A percentile compares a stretch with the other conserved stretches of the same genome.
Conservation (phyloP, 1,140 invertebrate species). For the Notospermus geniculatus region DNA sequence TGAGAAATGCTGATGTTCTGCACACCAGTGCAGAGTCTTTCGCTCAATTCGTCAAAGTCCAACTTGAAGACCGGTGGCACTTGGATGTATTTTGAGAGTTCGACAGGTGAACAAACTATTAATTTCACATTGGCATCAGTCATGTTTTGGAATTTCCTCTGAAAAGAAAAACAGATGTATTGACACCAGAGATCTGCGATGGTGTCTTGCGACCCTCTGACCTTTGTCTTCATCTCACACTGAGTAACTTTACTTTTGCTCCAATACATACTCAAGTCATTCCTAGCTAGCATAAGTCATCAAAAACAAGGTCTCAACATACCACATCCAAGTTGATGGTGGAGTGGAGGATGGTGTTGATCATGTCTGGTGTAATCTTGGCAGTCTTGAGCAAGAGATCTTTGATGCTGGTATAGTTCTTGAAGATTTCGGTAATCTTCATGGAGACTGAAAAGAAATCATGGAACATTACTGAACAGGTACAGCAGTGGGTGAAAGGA, state of each 20-base stretch:
- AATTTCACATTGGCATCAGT: background rate
- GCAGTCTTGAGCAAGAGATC: background rate
- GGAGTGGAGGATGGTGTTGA: constrained; percentile 2
- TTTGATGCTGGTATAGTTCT: too few species aligned
- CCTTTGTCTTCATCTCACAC: background rate
- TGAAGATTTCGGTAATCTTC: too few species aligned
- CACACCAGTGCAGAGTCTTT: background rate
- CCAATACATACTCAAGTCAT: too few species aligned
- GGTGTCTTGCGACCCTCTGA: background rate
- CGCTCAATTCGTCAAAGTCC: background rate
- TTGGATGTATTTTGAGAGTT: background rate
- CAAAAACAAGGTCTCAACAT: too few species aligned
- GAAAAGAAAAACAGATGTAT: background rate
- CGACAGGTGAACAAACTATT: background rate
- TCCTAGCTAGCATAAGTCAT: too few species aligned
- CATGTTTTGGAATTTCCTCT: background rate
- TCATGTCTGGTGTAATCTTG: constrained; percentile 1
- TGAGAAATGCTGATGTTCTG: background rate
- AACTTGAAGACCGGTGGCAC: background rate
- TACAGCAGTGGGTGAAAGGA: too few species aligned
- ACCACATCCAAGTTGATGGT: constrained; percentile 3
- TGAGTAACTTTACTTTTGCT: background rate
- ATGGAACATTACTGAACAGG: too few species aligned
- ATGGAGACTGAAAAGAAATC: too few species aligned
- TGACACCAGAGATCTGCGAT: background rate